Conservation (phyloP, 2,888 invertebrate species). For the Aquatica leii region DNA sequence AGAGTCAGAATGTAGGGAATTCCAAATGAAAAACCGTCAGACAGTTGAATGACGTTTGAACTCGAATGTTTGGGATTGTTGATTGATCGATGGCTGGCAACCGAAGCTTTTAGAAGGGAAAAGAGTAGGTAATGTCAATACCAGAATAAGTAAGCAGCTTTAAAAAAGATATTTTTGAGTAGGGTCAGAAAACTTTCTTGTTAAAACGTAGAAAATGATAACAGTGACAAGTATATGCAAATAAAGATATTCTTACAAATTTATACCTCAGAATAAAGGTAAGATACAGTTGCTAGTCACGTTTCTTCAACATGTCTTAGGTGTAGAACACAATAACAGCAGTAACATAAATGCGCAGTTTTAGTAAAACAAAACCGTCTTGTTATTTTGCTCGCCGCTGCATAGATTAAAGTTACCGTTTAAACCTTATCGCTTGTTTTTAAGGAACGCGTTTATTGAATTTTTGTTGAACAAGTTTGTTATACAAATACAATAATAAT, state of each 20-base stretch:
- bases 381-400: conserved; percentile 30
- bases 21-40: conserved; percentile 49
- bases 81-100: conserved; percentile 55
- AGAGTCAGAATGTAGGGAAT: conserved; percentile 48
- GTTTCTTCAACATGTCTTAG: conserved; percentile 33
- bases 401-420: too few species aligned
- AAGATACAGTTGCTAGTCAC: conserved; percentile 33
- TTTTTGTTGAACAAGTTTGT: too few species aligned
- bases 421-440: too few species aligned
- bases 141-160: conserved; percentile 26
- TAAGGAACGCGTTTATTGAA: too few species aligned
- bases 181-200: neutral
- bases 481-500: too few species aligned
- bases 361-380: too few species aligned
- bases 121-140: conserved; percentile 38
- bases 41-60: conserved; percentile 53
- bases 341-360: conserved; percentile 40
- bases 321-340: conserved; percentile 43
- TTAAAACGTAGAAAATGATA: neutral
- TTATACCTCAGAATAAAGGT: neutral
- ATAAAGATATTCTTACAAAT: neutral
- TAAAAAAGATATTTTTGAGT: conserved; percentile 21
- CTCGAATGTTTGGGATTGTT: conserved; percentile 53
- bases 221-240: neutral
- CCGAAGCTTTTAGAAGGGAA: conserved; percentile 37